Evolutionary conservation across 2,888 invertebrate species (phyloP).

Genomic region (Fragum whitleyi): DNA sequence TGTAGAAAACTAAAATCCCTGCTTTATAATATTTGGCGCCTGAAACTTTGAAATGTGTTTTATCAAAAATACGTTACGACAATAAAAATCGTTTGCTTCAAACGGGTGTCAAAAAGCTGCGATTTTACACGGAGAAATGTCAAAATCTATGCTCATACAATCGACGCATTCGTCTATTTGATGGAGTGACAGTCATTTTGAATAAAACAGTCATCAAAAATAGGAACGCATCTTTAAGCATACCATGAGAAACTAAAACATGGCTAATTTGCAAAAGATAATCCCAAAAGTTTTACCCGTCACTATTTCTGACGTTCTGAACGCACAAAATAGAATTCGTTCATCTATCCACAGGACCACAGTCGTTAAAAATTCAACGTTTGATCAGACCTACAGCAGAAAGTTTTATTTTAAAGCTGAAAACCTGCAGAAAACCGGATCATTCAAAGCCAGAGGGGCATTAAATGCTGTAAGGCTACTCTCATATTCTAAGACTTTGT

Average conservation of each 20-base stretch:
- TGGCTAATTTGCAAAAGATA: background rate
- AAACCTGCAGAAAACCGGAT: slow-evolving; percentile 83
- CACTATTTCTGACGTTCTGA: slow-evolving; percentile 60
- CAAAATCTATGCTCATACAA: slow-evolving; percentile 9
- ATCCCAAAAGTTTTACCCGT: slow-evolving; percentile 65
- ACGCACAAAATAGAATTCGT: slow-evolving; percentile 67
- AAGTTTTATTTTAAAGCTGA: slow-evolving; percentile 81
- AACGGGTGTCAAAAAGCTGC: background rate
- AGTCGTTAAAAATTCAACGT: slow-evolving; percentile 73
- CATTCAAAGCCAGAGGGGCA: slow-evolving; percentile 83
- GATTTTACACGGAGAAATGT: background rate
- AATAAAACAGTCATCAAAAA: background rate
- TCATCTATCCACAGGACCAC: slow-evolving; percentile 74
- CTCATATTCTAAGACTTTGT: too few relatives aligned
- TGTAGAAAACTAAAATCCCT: too few relatives aligned
- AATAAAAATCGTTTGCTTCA: slow-evolving; percentile 1
- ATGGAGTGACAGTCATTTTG: background rate
- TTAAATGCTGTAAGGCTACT: slow-evolving; percentile 78
- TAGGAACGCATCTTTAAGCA: background rate
- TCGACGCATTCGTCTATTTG: background rate
- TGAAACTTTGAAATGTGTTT: too few relatives aligned
- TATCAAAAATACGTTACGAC: background rate
- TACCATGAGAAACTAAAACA: background rate
- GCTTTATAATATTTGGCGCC: too few relatives aligned
- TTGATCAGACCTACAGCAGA: slow-evolving; percentile 72